These are phyloP conservation scores for Bombylius major DNA, from an alignment of 2,888 invertebrate genomes.

Conservation along the genomic window DNA sequence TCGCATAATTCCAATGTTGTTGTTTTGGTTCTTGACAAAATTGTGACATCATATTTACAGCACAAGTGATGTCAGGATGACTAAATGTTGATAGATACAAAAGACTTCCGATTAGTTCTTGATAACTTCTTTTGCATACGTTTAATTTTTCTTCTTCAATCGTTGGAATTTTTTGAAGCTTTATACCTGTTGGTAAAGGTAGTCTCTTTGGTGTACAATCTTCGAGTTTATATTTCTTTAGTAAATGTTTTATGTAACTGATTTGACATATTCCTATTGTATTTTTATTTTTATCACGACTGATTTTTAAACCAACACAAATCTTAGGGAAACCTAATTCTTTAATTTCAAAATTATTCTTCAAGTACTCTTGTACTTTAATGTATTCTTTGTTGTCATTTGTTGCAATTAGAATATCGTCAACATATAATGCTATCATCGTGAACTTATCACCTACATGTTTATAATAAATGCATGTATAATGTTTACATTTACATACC, in stretches of 20 bases:
- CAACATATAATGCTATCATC: neutral
- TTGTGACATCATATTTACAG: constrained; percentile 2
- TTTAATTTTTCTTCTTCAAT: neutral
- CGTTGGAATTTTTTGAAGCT: neutral
- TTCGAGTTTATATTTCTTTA: neutral
- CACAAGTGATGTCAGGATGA: neutral
- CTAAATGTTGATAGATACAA: neutral
- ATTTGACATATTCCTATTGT: neutral
- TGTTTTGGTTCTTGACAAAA: constrained; percentile 1
- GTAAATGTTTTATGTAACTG: neutral
- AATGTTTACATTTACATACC: neutral
- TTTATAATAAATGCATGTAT: neutral
- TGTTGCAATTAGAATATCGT: neutral
- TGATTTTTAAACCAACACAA: neutral
- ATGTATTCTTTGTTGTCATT: neutral
- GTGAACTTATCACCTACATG: neutral
- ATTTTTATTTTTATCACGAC: neutral
- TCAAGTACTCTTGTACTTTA: neutral
- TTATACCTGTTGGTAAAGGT: too few relatives aligned
- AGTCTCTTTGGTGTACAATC: neutral
- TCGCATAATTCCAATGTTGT: constrained; percentile 6
- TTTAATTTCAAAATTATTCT: neutral
- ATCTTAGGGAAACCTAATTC: neutral
- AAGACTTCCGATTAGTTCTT: too few relatives aligned
- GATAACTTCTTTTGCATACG: too few relatives aligned